Conservation (phyloP, 2,113 vertebrate genomes). For the Tor tambroides region DNA sequence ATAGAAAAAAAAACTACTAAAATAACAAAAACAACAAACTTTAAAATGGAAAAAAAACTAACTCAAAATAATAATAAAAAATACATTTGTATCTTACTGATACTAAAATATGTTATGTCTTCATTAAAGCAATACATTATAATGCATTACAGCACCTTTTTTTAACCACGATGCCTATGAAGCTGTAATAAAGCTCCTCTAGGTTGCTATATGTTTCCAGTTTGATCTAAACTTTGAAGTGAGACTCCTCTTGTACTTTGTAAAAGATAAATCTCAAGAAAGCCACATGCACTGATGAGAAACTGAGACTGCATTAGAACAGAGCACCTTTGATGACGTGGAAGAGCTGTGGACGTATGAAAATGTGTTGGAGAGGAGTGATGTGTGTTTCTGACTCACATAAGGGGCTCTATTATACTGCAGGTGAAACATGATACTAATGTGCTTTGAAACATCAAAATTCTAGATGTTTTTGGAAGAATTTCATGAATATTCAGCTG, state of each 20-base stretch:
- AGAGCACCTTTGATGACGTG: constrained; percentile 54
- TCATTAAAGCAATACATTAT: no score
- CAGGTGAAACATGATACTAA: neutral
- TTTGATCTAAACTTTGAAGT: neutral
- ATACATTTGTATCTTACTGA: neutral
- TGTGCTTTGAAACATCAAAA: neutral
- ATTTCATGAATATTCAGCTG: neutral
- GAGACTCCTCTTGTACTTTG: neutral
- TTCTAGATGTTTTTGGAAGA: neutral
- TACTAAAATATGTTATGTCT: no score
- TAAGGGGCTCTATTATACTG: neutral
- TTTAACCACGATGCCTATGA: neutral
- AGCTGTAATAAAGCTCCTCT: neutral
- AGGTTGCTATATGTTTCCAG: neutral
- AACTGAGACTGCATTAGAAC: constrained; percentile 27
- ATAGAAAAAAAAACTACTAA: no score
- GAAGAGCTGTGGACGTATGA: constrained; percentile 56
- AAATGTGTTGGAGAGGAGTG: neutral
- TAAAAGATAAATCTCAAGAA: neutral
- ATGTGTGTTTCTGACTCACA: neutral
- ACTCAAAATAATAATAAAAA: neutral
- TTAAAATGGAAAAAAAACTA: neutral
- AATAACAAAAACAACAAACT: no score
- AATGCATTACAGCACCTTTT: no score
- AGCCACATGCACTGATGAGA: constrained; percentile 27